phyloP scores from a whole-genome alignment of 2,113 vertebrate genomes.

The Leucopsar rothschildi region DNA sequence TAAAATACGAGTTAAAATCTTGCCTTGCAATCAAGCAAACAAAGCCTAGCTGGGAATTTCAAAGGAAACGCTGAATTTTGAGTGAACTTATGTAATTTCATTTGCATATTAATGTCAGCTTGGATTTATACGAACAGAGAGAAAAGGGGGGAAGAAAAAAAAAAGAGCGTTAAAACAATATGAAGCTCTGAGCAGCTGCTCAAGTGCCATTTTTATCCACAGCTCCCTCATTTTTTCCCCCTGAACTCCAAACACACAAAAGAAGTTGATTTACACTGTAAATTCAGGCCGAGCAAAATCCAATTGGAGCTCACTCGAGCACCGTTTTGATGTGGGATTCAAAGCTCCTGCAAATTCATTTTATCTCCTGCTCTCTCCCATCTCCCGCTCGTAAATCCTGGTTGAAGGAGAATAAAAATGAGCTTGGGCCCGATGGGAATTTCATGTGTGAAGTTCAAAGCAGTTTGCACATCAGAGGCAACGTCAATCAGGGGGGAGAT shows the following conservation, averaged over 20 bases:
- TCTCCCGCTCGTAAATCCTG: constrained; percentile 88
- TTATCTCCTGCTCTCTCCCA: constrained; percentile 86
- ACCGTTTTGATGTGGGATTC: constrained; percentile 86
- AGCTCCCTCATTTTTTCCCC: background rate
- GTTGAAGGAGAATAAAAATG: constrained; percentile 93
- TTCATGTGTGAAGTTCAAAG: constrained; percentile 92
- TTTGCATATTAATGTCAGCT: constrained; percentile 30
- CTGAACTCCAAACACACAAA: constrained; percentile 48
- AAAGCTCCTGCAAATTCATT: constrained; percentile 91
- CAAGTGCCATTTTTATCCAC: background rate
- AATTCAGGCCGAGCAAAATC: constrained; percentile 73
- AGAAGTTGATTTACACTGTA: constrained; percentile 78
- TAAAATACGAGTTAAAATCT: background rate
- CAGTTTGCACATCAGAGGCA: constrained; percentile 86
- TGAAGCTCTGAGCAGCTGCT: background rate
- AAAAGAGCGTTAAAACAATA: background rate
- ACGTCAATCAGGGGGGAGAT: constrained; percentile 87
- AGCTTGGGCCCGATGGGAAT: constrained; percentile 89
- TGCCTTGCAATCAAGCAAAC: background rate
- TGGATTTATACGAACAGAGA: background rate
- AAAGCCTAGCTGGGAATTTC: background rate
- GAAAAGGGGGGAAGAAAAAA: background rate
- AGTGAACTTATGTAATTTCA: background rate
- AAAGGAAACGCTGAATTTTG: constrained; percentile 8
- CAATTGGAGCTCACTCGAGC: constrained; percentile 76